Conservation (phyloP, 2,888 invertebrate species). For the Psococerastis gibbosa region DNA sequence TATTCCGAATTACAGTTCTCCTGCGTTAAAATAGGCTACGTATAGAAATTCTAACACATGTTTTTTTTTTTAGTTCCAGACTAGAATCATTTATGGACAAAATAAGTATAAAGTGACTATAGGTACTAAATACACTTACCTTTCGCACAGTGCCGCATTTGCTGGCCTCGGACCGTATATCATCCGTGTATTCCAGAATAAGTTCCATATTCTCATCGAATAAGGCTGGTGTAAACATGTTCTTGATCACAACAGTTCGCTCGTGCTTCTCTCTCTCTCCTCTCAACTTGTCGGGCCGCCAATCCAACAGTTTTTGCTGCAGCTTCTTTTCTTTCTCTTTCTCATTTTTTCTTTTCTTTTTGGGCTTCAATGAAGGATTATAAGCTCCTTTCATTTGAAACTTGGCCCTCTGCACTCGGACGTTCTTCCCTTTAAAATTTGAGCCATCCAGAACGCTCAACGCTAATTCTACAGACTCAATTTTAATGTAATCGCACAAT, state of each 20-base stretch:
- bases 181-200: constrained; percentile 79
- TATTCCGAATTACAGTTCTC: too few species aligned
- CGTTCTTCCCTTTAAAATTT: constrained; percentile 53
- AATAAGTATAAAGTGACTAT: too few species aligned
- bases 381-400: constrained; percentile 90
- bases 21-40: too few species aligned
- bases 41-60: too few species aligned
- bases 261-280: constrained; percentile 79
- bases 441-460: constrained; percentile 80
- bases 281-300: constrained; percentile 82
- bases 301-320: constrained; percentile 90
- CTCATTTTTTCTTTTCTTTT: constrained; percentile 65
- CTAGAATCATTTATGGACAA: too few species aligned
- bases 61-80: too few species aligned
- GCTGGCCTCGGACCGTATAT: constrained; percentile 68
- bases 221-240: constrained; percentile 72
- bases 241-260: constrained; percentile 78
- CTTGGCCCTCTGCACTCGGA: constrained; percentile 79
- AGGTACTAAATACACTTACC: too few species aligned
- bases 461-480: constrained; percentile 88
- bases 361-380: constrained; percentile 82
- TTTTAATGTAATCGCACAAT: constrained; percentile 87
- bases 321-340: constrained; percentile 80
- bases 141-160: constrained; percentile 87
- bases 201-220: constrained; percentile 80